Conservation (phyloP, 1,140 invertebrate genomes). For the Rhynchophorus ferrugineus region DNA sequence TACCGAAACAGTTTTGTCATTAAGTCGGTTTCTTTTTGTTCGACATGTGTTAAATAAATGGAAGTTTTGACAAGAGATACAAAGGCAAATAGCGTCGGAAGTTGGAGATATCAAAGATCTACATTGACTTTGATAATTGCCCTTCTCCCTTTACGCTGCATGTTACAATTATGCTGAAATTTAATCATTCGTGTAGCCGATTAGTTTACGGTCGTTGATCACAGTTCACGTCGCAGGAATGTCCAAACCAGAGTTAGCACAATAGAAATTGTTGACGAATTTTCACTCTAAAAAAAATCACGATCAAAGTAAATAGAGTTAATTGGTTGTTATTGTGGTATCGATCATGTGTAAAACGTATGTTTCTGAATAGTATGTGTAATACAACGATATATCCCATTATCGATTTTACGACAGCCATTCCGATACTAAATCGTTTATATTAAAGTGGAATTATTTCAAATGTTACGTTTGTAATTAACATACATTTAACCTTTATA, state of each 20-base stretch:
- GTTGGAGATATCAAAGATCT: constrained; percentile 28
- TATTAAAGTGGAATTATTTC: too few relatives aligned
- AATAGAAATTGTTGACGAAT: constrained; percentile 42
- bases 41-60: constrained; percentile 3
- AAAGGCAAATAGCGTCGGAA: constrained; percentile 14
- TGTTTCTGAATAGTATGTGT: background rate
- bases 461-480: too few relatives aligned
- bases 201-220: constrained; percentile 40
- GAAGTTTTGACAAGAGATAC: constrained; percentile 10
- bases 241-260: constrained; percentile 38
- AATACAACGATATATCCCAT: too few relatives aligned
- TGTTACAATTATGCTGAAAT: constrained; percentile 43
- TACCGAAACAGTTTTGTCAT: too few relatives aligned
- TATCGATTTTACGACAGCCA: too few relatives aligned
- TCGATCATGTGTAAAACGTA: constrained; percentile 31
- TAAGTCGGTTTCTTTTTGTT: too few relatives aligned
- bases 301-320: constrained; percentile 35
- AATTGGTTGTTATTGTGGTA: constrained; percentile 30
- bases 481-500: too few relatives aligned
- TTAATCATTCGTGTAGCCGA: constrained; percentile 42
- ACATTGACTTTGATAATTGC: constrained; percentile 31
- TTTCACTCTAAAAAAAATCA: constrained; percentile 29
- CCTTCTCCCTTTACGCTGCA: constrained; percentile 33
- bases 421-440: too few relatives aligned
- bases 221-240: constrained; percentile 40